Evolutionary conservation across 2,113 vertebrate genomes (phyloP).

Genomic region (Micromys minutus): DNA sequence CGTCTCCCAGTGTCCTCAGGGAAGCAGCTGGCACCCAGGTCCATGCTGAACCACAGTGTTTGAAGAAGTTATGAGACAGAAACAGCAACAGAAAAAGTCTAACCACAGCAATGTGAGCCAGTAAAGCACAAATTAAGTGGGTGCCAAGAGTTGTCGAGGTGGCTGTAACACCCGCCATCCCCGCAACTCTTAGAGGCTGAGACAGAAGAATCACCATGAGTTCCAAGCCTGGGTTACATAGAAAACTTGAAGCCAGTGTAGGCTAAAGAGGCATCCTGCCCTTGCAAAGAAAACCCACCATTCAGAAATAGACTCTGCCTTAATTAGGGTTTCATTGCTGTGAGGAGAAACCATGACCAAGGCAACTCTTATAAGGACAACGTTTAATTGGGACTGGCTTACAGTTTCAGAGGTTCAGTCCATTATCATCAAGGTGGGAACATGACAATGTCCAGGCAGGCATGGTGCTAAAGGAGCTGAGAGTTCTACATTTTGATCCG

Average conservation of each 20-base stretch:
- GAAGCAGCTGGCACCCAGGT: background rate
- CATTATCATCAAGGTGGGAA: too few species aligned
- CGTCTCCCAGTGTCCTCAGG: background rate
- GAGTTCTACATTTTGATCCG: too few species aligned
- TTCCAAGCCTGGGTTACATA: background rate
- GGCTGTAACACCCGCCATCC: background rate
- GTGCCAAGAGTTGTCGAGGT: background rate
- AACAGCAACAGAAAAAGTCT: background rate
- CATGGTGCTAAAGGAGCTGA: too few species aligned
- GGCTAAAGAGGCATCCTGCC: background rate
- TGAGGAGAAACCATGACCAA: too few species aligned
- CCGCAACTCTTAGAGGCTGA: background rate
- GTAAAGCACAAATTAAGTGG: background rate
- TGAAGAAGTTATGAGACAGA: background rate
- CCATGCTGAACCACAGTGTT: fast-evolving
- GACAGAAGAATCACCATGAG: background rate
- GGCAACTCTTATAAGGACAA: too few species aligned
- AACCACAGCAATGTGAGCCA: background rate
- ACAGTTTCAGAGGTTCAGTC: too few species aligned
- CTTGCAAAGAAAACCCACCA: background rate
- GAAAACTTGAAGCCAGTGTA: background rate
- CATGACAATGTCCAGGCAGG: too few species aligned
- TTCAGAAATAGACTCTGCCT: background rate
- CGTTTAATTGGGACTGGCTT: too few species aligned
- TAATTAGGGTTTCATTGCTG: too few species aligned